Conservation (phyloP, 2,113 vertebrate genomes). For the Limnothrissa miodon region DNA sequence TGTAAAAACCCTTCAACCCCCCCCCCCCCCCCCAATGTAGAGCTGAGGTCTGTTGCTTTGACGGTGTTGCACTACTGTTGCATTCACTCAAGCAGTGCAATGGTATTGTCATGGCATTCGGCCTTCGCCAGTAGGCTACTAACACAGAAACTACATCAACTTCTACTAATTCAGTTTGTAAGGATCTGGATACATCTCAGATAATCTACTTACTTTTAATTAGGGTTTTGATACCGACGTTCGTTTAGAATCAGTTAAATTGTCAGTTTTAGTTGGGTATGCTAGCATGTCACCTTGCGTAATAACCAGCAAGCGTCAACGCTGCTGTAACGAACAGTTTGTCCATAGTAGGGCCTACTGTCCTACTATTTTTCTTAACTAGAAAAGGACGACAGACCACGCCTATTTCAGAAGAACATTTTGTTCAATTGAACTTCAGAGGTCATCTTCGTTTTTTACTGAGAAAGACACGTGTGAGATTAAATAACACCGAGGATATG, state of each 20-base stretch:
- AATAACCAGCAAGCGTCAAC: not conserved
- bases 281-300: not conserved
- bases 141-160: conserved; percentile 20
- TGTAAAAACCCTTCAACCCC: not conserved
- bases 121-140: conserved; percentile 64
- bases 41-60: conserved; percentile 88
- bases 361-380: conserved; percentile 48
- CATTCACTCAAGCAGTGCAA: conserved; percentile 93
- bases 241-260: not conserved
- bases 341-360: conserved; percentile 26
- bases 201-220: not conserved
- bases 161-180: not conserved
- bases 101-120: conserved; percentile 97
- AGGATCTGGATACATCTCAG: not conserved
- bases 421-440: conserved; percentile 65
- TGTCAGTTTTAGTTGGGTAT: not conserved
- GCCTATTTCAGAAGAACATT: conserved; percentile 67
- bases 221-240: not conserved
- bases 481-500: conserved; percentile 55
- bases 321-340: conserved; percentile 26
- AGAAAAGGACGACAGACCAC: conserved; percentile 58
- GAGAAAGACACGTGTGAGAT: conserved; percentile 58
- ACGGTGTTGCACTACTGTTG: conserved; percentile 96
- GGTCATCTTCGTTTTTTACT: conserved; percentile 58
- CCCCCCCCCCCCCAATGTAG: not conserved